Conservation (phyloP, 2,113 vertebrate genomes). For the Grammomys dolichurus region DNA sequence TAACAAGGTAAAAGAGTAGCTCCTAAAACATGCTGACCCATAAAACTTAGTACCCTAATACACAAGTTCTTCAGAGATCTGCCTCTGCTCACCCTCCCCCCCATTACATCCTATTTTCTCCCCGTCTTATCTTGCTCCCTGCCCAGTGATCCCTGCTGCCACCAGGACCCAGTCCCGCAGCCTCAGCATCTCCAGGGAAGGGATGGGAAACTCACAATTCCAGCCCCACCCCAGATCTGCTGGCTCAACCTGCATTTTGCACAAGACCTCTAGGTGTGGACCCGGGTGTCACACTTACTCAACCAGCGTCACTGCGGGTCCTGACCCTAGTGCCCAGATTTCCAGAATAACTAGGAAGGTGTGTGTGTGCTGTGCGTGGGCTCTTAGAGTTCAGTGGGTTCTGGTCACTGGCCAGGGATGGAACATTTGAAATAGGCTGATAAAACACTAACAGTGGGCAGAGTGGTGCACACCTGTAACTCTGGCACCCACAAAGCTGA, state of each 20-base stretch:
- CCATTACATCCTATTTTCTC: neutral
- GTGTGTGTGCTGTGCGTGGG: rapidly evolving
- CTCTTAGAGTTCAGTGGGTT: neutral
- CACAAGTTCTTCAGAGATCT: neutral
- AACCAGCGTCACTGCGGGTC: neutral
- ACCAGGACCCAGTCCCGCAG: neutral
- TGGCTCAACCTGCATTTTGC: conserved; percentile 40
- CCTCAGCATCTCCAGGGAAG: neutral
- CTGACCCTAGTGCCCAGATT: neutral
- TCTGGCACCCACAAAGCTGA: neutral
- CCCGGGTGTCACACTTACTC: neutral
- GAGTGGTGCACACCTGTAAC: neutral
- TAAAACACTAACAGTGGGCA: neutral
- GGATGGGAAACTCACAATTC: neutral
- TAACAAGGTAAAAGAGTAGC: neutral
- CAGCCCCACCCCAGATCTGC: conserved; percentile 41
- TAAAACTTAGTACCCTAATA: neutral
- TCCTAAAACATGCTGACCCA: neutral
- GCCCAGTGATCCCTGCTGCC: neutral
- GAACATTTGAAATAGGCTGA: neutral
- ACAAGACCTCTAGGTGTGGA: conserved; percentile 20
- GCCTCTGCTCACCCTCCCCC: rapidly evolving
- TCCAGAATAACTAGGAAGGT: conserved; percentile 31
- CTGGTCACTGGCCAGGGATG: rapidly evolving
- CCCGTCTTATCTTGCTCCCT: neutral